A percentile compares a stretch with the other conserved stretches of the same genome.
Evolutionary conservation across 2,113 vertebrate genomes (phyloP).

Genomic region (Halcyon senegalensis): DNA sequence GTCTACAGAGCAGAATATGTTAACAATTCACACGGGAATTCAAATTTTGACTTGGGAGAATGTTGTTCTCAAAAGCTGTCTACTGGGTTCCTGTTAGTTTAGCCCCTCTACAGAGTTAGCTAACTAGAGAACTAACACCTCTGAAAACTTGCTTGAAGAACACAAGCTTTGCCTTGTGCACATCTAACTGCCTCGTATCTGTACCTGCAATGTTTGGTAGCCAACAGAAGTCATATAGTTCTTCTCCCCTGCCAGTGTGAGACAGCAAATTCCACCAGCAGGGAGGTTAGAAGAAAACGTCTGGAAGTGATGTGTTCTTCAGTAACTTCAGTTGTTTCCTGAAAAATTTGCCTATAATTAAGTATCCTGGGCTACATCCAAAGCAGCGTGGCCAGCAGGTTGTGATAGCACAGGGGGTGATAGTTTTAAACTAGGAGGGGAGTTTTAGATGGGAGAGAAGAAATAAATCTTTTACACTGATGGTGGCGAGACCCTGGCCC

Average conservation of each 20-base stretch:
- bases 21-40: neutral
- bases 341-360: neutral
- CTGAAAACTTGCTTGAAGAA: neutral
- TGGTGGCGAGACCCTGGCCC: neutral
- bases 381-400: neutral
- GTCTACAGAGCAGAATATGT: neutral
- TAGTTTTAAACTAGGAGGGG: neutral
- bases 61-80: neutral
- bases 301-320: neutral
- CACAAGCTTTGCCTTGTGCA: neutral
- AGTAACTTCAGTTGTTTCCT: neutral
- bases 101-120: neutral
- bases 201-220: neutral
- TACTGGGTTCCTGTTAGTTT: neutral
- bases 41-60: neutral
- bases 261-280: neutral
- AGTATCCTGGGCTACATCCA: neutral
- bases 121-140: neutral
- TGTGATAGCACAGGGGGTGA: neutral
- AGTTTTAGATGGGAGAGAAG: neutral
- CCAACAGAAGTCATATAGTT: accelerated
- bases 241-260: neutral
- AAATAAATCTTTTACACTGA: neutral
- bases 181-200: neutral
- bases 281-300: neutral